Evolutionary conservation across 1,140 invertebrate genomes (phyloP).

Genomic region (Anastrepha ludens): DNA sequence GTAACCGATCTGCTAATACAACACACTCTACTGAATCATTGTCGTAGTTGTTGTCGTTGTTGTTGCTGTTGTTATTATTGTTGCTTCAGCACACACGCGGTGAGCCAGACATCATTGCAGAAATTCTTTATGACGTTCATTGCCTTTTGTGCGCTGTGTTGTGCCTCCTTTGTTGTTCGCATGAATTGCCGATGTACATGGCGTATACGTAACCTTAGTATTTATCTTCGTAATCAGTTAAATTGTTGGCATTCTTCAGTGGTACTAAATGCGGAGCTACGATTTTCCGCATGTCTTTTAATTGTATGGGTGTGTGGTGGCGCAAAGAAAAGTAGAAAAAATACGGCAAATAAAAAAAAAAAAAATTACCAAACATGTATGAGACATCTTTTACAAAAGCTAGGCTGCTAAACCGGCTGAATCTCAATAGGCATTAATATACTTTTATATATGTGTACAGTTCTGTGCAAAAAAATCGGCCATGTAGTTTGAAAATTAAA

Average conservation of each 20-base stretch:
- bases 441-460: no score
- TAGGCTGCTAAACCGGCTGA: neutral
- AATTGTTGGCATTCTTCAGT: neutral
- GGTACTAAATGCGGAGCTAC: neutral
- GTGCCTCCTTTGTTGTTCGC: neutral
- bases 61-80: neutral
- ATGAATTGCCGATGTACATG: neutral
- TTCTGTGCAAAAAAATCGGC: no score
- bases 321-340: neutral
- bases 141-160: neutral
- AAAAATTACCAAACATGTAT: neutral
- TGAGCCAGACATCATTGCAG: neutral
- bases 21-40: no score
- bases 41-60: neutral
- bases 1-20: neutral
- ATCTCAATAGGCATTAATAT: neutral
- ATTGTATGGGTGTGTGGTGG: neutral
- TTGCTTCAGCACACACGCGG: neutral
- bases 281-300: neutral
- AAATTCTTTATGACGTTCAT: neutral
- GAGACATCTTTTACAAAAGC: no score
- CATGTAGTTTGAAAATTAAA: no score
- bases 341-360: neutral
- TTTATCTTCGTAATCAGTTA: constrained; percentile 24
- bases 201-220: constrained; percentile 42